Evolutionary conservation across 2,888 invertebrate species (phyloP).

Genomic region (Syrista parreyssii): DNA sequence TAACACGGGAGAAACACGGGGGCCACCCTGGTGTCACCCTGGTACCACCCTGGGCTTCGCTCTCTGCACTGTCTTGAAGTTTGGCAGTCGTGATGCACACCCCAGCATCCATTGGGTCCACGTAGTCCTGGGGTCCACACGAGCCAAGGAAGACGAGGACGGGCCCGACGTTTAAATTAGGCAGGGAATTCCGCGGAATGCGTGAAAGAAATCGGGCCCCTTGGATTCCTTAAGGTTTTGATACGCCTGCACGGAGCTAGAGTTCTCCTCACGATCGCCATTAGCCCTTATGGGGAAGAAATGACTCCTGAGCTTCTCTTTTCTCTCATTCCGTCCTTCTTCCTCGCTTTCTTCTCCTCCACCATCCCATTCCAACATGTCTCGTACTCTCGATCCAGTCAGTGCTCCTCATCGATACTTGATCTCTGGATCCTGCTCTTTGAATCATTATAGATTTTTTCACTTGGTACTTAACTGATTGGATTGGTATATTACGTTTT

Average conservation of each 20-base stretch:
- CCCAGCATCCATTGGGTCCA: conserved; percentile 12
- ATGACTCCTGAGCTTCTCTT: conserved; percentile 16
- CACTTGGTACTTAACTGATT: neutral
- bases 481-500: neutral
- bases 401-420: neutral
- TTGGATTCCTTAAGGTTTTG: conserved; percentile 56
- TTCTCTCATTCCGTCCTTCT: neutral
- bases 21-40: conserved; percentile 19
- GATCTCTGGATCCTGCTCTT: neutral
- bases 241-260: conserved; percentile 53
- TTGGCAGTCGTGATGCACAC: neutral
- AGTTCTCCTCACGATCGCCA: conserved; percentile 42
- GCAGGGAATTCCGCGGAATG: conserved; percentile 61
- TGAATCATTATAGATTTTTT: neutral
- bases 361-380: neutral
- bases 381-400: neutral
- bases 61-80: neutral
- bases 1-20: neutral
- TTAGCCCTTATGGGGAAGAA: conserved; percentile 54
- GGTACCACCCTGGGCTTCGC: conserved; percentile 9
- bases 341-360: conserved; percentile 21
- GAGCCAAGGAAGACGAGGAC: neutral
- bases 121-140: neutral
- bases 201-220: conserved; percentile 55
- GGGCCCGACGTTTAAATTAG: conserved; percentile 62